Evolutionary conservation across 2,113 vertebrate species (phyloP).

Genomic region (Myotis lucifugus): DNA sequence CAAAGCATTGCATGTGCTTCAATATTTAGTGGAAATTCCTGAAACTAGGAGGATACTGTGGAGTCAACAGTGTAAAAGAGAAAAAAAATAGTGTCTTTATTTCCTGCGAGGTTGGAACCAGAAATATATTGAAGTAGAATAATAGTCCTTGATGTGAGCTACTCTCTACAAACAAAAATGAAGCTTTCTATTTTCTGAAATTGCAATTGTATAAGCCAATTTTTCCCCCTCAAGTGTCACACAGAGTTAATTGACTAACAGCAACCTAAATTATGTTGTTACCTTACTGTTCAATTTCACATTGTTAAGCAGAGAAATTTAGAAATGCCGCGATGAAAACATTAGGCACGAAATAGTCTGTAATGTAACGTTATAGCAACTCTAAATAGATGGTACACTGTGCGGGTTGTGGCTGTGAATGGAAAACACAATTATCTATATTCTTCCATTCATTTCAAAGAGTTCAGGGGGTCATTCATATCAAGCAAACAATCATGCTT

Average conservation of each 20-base stretch:
- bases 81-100: conserved; percentile 57
- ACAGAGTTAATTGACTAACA: conserved; percentile 78
- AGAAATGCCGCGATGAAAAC: conserved; percentile 62
- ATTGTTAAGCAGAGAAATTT: conserved; percentile 71
- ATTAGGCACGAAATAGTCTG: conserved; percentile 42
- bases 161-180: conserved; percentile 52
- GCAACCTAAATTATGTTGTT: conserved; percentile 74
- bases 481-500: conserved; percentile 72
- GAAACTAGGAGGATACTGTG: not conserved
- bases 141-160: not conserved
- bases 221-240: conserved; percentile 68
- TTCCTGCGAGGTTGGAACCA: conserved; percentile 44
- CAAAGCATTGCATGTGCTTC: not conserved
- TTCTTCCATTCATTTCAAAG: conserved; percentile 52
- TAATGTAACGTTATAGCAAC: conserved; percentile 53
- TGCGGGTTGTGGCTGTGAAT: conserved; percentile 32
- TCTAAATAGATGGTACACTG: conserved; percentile 37
- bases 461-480: conserved; percentile 62
- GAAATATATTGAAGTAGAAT: conserved; percentile 34
- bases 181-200: conserved; percentile 61
- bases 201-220: conserved; percentile 60
- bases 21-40: conserved; percentile 31
- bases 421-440: conserved; percentile 64
- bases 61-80: conserved; percentile 46
- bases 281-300: conserved; percentile 78